Evolutionary conservation across 2,888 invertebrate species (phyloP).

Genomic region (Meandrusa payeni): DNA sequence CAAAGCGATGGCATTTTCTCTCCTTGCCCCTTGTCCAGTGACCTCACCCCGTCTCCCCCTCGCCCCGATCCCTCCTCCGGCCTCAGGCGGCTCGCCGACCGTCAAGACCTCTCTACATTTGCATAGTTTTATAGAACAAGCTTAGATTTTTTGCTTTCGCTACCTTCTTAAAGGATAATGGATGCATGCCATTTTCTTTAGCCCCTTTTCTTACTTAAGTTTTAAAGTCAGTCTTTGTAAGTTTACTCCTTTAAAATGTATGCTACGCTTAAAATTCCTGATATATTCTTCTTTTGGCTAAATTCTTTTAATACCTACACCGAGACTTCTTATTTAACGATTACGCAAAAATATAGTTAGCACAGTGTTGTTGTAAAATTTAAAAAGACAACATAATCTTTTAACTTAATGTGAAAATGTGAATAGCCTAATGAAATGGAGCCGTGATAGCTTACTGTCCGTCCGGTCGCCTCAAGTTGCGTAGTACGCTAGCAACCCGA

Average conservation of each 20-base stretch:
- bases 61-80: conserved; percentile 35
- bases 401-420: no score
- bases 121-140: conserved; percentile 68
- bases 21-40: conserved; percentile 68
- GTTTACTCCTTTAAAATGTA: conserved; percentile 5
- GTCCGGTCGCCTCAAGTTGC: no score
- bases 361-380: no score
- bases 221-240: conserved; percentile 19
- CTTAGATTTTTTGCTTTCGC: conserved; percentile 63
- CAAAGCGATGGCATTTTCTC: conserved; percentile 72
- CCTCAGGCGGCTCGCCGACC: conserved; percentile 45
- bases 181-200: conserved; percentile 31
- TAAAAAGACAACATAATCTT: no score
- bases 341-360: no score
- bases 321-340: no score
- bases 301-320: no score
- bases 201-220: conserved; percentile 18
- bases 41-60: conserved; percentile 35
- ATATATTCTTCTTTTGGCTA: neutral
- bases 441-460: no score
- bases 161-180: conserved; percentile 70
- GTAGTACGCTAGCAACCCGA: no score
- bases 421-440: no score
- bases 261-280: neutral
- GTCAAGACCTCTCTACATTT: conserved; percentile 76